Conservation (phyloP, 1,140 invertebrate species). For the Zaprionus africanus region DNA sequence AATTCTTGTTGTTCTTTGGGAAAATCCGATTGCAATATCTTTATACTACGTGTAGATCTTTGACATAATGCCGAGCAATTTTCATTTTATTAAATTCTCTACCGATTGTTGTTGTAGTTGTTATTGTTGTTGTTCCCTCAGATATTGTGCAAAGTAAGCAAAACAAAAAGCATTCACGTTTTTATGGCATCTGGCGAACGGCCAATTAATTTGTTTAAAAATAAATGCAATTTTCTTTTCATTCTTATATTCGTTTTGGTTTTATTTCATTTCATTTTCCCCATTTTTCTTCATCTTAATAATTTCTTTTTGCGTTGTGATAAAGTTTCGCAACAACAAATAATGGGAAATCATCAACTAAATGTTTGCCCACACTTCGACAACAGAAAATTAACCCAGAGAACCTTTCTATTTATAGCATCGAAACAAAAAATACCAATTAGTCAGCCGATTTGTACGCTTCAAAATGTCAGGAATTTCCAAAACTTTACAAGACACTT, state of each 20-base stretch:
- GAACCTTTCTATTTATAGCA: slow-evolving; percentile 3
- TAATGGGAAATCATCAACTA: slow-evolving; percentile 33
- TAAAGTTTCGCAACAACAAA: slow-evolving; percentile 49
- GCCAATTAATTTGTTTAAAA: slow-evolving; percentile 79
- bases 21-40: slow-evolving; percentile 42
- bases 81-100: slow-evolving; percentile 10
- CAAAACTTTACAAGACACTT: neutral
- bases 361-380: neutral
- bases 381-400: neutral
- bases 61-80: slow-evolving; percentile 40
- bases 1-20: slow-evolving; percentile 20
- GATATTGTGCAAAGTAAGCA: slow-evolving; percentile 11
- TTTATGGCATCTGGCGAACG: slow-evolving; percentile 70
- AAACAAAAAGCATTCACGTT: slow-evolving; percentile 76
- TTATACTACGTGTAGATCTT: slow-evolving; percentile 1
- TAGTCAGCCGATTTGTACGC: slow-evolving; percentile 27
- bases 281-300: slow-evolving; percentile 23
- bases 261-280: slow-evolving; percentile 22
- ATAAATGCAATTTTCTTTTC: slow-evolving; percentile 67
- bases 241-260: slow-evolving; percentile 10
- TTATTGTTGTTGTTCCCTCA: slow-evolving; percentile 25
- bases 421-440: slow-evolving; percentile 12
- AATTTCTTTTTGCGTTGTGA: slow-evolving; percentile 55
- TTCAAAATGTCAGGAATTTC: slow-evolving; percentile 12
- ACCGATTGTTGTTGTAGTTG: slow-evolving; percentile 3